Evolutionary conservation across 2,797 vertebrate species (phyloP), one percentile per base, ranked within the genome.

Genomic region (Miichthys miiuy): DNA sequence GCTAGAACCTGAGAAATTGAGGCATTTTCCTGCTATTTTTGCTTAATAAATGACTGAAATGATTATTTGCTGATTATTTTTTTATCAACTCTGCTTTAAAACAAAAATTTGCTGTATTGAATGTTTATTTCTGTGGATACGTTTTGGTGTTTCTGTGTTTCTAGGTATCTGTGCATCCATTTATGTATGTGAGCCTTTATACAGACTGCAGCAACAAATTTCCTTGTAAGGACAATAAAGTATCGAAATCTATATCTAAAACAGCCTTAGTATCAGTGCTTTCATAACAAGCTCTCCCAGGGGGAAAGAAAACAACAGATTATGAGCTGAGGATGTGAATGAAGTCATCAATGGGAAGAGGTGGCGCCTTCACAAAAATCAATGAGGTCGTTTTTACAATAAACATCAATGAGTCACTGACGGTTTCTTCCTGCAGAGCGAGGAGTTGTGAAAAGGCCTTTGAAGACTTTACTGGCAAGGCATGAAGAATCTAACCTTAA

Each of bases 401-500:
- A 47, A 73, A 60, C 1, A 0, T 13, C 55, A 75, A 73, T 70
- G 30, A 75, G 66, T 72, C 65, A 34, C 44, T 25, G 13, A 17
- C 34, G 21, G 44, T 48, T 50, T 74, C 34, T 48, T 44, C 52
- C 50, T 70, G 51, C 44, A 48, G n/a, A 72, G 63, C 1, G 0
- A 48, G 18, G 1, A 56, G 25, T 47, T 5, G 54, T 57, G 30
- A 75, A 79, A 76, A 76, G 55, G 20, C 10, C 48, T 78, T 78
- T 77, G 12, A 84, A 61, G 38, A 57, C 25, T 61, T 72, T 65
- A 41, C 38, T 70, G 74, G 60, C 44, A 7, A 66, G 20, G 41
- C 44, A 54, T 41, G 34, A 46, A 41, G 66, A 65, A 27, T 58
- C 69, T 64, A 67, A 79, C 57, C 63, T 81, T 73, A 75, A 82